phyloP scores from a whole-genome alignment of 2,113 vertebrate genomes.

The Ctenodactylus gundi region DNA sequence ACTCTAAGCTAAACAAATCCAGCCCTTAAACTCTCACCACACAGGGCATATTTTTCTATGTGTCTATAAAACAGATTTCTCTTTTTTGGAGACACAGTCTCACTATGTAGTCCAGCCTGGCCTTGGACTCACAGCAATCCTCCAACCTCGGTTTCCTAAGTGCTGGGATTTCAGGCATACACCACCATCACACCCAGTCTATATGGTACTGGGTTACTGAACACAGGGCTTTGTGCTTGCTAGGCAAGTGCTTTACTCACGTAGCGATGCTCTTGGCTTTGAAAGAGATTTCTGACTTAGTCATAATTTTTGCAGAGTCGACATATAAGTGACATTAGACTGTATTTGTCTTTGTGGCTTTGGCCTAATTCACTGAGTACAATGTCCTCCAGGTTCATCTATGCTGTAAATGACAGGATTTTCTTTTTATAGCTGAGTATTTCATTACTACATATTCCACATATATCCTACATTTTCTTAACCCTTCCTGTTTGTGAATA shows the following conservation, averaged over 20 bases:
- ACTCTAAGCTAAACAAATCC: slow-evolving; percentile 26
- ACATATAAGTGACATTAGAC: neutral
- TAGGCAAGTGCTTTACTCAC: neutral
- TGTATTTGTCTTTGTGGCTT: neutral
- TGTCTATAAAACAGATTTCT: too few relatives aligned
- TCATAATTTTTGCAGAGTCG: neutral
- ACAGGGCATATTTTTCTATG: neutral
- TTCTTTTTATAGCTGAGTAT: neutral
- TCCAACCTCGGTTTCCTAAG: too few relatives aligned
- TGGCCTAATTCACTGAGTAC: neutral
- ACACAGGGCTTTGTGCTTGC: neutral
- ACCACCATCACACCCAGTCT: too few relatives aligned
- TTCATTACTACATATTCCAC: neutral
- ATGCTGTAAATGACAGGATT: neutral
- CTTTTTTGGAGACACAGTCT: too few relatives aligned
- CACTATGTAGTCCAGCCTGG: too few relatives aligned
- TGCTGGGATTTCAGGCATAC: too few relatives aligned
- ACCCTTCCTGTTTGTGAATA: neutral
- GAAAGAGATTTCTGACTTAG: too few relatives aligned
- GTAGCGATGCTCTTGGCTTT: too few relatives aligned
- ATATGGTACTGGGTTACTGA: neutral
- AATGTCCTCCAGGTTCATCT: neutral
- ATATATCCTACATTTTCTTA: neutral
- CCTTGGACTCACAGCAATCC: too few relatives aligned
- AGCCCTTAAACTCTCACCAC: neutral